phyloP scores from a whole-genome alignment of 2,888 invertebrate genomes.

The Penaeus monodon region DNA sequence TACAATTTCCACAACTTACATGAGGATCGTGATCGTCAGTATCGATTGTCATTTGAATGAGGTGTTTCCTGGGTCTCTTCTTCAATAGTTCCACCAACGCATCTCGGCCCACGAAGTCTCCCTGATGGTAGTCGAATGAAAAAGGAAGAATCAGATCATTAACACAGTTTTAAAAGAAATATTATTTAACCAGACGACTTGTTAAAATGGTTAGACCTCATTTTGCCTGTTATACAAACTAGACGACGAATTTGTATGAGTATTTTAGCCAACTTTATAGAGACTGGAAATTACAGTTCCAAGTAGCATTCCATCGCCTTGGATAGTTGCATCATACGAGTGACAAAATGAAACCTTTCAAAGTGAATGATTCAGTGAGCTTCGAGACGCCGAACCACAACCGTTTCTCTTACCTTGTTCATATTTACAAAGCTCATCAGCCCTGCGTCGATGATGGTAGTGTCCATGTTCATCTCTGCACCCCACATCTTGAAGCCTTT shows the following conservation, averaged over 20 bases:
- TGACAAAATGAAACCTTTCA: no score
- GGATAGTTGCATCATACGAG: no score
- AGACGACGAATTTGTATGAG: no score
- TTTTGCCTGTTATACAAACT: no score
- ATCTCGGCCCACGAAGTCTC: conserved; percentile 68
- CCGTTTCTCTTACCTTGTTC: conserved; percentile 67
- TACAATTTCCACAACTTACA: conserved; percentile 24
- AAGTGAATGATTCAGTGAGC: no score
- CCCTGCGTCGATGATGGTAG: conserved; percentile 71
- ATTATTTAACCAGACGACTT: background rate
- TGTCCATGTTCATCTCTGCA: conserved; percentile 71
- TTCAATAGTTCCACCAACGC: conserved; percentile 48
- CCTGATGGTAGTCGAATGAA: conserved; percentile 15
- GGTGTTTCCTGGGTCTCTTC: conserved; percentile 19
- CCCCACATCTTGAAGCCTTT: conserved; percentile 72
- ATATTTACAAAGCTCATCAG: conserved; percentile 69
- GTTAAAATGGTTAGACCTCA: no score
- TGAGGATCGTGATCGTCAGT: conserved; percentile 48
- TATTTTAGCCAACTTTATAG: no score
- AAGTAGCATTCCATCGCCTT: no score
- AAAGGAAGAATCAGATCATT: background rate
- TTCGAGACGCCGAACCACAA: background rate
- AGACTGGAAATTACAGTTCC: no score
- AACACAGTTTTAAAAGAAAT: background rate
- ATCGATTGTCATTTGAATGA: conserved; percentile 49